Percentiles rank a stretch among this genome's conserved stretches.
Conservation (phyloP, 2,888 invertebrate species). For the Agrotis clavis region DNA sequence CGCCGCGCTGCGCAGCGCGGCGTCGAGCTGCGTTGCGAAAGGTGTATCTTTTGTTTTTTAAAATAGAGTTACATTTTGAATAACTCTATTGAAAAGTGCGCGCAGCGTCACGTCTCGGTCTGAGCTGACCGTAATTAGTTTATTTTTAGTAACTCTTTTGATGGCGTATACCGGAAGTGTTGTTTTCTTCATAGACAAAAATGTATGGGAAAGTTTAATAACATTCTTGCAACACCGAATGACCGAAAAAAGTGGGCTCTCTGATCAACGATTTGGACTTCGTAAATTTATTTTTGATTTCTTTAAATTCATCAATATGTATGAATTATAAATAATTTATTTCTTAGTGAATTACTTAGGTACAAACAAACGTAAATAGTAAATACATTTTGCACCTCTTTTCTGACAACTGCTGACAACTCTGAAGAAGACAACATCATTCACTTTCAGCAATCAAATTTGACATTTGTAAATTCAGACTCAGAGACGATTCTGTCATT, state of each 20-base stretch:
- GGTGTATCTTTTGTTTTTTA: too few relatives aligned
- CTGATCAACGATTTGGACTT: too few relatives aligned
- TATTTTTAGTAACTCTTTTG: constrained; percentile 7
- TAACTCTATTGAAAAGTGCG: too few relatives aligned
- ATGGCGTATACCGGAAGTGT: constrained; percentile 33
- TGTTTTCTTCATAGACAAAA: constrained; percentile 42
- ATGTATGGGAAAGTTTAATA: neutral
- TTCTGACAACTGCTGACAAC: constrained; percentile 4
- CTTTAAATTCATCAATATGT: neutral
- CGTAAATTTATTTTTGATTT: too few relatives aligned
- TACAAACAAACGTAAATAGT: too few relatives aligned
- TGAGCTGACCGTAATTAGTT: too few relatives aligned
- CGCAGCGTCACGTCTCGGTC: too few relatives aligned
- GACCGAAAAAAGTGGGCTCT: neutral
- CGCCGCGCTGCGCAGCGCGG: too few relatives aligned
- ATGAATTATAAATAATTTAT: neutral
- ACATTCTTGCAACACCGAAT: constrained; percentile 34
- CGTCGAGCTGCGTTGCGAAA: too few relatives aligned
- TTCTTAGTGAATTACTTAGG: neutral
- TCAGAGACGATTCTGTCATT: constrained; percentile 27
- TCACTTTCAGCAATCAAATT: constrained; percentile 22
- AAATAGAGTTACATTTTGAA: too few relatives aligned
- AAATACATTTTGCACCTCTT: neutral
- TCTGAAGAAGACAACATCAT: constrained; percentile 9
- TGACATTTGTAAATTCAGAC: constrained; percentile 28